Conservation (phyloP, 2,888 invertebrate species). For the Patella caerulea region DNA sequence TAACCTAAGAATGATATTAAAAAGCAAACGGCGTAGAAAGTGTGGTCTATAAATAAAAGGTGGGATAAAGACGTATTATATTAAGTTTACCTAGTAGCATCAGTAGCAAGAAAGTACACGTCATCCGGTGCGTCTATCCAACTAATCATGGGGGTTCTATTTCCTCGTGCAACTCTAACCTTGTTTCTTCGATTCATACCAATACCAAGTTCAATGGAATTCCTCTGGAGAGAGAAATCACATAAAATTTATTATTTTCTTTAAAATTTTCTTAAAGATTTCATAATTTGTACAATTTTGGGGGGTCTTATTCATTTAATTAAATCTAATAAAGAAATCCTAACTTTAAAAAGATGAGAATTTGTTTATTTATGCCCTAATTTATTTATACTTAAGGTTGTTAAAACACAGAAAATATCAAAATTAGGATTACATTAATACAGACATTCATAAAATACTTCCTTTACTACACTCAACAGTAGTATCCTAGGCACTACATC, state of each 20-base stretch:
- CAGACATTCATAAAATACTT: no score
- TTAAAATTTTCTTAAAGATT: neutral
- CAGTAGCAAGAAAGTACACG: slow-evolving; percentile 93
- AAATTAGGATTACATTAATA: no score
- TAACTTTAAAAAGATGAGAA: no score
- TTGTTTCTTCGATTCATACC: slow-evolving; percentile 56
- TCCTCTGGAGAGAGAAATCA: slow-evolving; percentile 44
- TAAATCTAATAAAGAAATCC: no score
- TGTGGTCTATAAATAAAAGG: neutral
- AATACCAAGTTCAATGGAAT: slow-evolving; percentile 57
- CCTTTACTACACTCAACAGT: no score
- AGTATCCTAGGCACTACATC: no score
- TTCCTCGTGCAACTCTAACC: slow-evolving; percentile 73
- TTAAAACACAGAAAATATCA: no score
- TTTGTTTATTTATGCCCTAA: no score
- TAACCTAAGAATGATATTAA: neutral
- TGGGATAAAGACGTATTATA: slow-evolving; percentile 11
- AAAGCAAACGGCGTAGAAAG: neutral
- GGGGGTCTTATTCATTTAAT: no score
- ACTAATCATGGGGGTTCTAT: slow-evolving; percentile 89
- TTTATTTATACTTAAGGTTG: no score
- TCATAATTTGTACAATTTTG: no score
- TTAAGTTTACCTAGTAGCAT: slow-evolving; percentile 83
- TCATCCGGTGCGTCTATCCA: slow-evolving; percentile 99
- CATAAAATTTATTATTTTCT: neutral